Evolutionary conservation across 2,113 vertebrate species (phyloP).

Genomic region (Zootoca vivipara): DNA sequence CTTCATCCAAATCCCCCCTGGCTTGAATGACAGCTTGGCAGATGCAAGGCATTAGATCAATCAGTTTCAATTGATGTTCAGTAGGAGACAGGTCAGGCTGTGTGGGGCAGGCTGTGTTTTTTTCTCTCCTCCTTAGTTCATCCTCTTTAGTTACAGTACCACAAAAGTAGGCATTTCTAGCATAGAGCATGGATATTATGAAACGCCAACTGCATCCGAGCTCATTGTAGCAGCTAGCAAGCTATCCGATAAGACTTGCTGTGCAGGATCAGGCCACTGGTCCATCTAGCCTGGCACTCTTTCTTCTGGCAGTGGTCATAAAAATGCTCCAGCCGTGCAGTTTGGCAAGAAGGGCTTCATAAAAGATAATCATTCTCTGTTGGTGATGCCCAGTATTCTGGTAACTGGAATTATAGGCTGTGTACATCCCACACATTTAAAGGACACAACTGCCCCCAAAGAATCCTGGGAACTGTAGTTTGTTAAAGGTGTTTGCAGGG

Average conservation of each 20-base stretch:
- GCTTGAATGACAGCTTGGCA: conserved; percentile 84
- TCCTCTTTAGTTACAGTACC: conserved; percentile 13
- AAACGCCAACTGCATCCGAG: background rate
- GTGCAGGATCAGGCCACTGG: background rate
- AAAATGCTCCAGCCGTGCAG: background rate
- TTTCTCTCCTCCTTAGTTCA: conserved; percentile 1
- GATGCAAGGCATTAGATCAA: conserved; percentile 83
- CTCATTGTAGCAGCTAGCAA: background rate
- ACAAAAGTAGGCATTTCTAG: conserved; percentile 12
- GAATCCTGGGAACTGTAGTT: too few species aligned
- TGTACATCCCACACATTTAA: too few species aligned
- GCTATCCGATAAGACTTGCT: background rate
- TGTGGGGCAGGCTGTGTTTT: conserved; percentile 51
- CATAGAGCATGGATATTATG: background rate
- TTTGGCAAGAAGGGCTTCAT: background rate
- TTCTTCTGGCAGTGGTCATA: background rate
- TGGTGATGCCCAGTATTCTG: background rate
- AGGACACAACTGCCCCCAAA: too few species aligned
- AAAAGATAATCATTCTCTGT: too few species aligned
- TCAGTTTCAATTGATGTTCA: conserved; percentile 80
- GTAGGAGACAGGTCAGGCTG: conserved; percentile 60
- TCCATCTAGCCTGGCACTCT: background rate
- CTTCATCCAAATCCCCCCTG: conserved; percentile 77
- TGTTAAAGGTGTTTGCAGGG: too few species aligned
- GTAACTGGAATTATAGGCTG: background rate